These are phyloP conservation scores for Artibeus lituratus DNA, from an alignment of 2,797 vertebrate species.

Conservation along the genomic window DNA sequence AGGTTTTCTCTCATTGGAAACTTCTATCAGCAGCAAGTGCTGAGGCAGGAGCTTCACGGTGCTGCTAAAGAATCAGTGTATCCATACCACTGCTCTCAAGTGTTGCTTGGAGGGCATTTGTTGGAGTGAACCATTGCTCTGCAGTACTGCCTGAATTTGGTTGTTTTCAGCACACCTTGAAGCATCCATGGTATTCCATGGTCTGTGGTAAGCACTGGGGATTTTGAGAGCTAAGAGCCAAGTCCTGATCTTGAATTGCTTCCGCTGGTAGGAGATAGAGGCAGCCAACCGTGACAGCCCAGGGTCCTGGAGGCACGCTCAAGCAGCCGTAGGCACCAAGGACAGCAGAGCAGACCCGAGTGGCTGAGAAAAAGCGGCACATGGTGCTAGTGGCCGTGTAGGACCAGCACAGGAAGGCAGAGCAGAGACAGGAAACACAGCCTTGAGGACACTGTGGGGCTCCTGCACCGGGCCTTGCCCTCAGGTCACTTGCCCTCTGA, in stretches of 20 bases:
- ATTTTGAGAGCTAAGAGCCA: not conserved
- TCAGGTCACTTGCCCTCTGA: not conserved
- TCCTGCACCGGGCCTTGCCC: not conserved
- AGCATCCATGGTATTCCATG: too few relatives aligned
- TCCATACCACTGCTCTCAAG: accelerated
- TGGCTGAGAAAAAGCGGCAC: not conserved
- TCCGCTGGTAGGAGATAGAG: not conserved
- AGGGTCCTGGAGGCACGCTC: not conserved
- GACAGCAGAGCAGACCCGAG: not conserved
- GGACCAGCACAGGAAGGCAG: too few relatives aligned
- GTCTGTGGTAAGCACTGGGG: not conserved
- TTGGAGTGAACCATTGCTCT: not conserved
- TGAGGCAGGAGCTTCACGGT: not conserved
- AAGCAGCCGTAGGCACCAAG: too few relatives aligned
- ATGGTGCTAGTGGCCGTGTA: not conserved
- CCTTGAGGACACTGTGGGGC: not conserved
- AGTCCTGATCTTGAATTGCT: too few relatives aligned
- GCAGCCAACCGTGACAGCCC: accelerated
- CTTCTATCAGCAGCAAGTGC: not conserved
- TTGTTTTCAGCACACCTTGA: not conserved
- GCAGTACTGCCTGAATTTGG: accelerated
- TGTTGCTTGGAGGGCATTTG: not conserved
- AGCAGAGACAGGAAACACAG: not conserved
- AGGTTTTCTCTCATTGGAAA: not conserved
- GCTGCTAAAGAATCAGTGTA: not conserved